These are phyloP conservation scores for Chelon auratus DNA, from an alignment of 2,797 vertebrate genomes.

Conservation along the genomic window DNA sequence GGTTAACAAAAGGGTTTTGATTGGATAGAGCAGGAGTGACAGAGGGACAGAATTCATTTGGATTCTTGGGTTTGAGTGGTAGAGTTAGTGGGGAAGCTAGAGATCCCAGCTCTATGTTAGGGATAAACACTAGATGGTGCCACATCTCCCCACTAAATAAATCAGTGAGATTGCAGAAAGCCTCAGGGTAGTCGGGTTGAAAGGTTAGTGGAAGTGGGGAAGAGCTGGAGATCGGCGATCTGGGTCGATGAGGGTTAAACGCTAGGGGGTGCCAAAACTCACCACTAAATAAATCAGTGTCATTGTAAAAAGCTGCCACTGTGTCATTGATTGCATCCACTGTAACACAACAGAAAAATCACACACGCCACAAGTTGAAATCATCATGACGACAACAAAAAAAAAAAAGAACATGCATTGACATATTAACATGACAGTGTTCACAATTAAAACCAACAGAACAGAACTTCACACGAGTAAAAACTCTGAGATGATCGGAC, in stretches of 20 bases:
- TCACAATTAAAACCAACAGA: conserved; percentile 41
- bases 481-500: conserved; percentile 19
- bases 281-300: conserved; percentile 99
- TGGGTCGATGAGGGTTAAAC: conserved; percentile 75
- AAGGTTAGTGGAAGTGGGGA: conserved; percentile 83
- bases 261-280: conserved; percentile 93
- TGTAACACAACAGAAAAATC: conserved; percentile 92
- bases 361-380: conserved; percentile 80
- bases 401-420: conserved; percentile 11
- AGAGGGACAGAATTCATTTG: conserved; percentile 57
- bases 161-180: conserved; percentile 90
- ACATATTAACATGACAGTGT: conserved; percentile 48
- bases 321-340: conserved; percentile 99
- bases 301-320: conserved; percentile 99
- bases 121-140: conserved; percentile 88
- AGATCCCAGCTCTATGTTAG: conserved; percentile 49
- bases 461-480: conserved; percentile 21
- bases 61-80: conserved; percentile 58
- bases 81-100: conserved; percentile 83
- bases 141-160: conserved; percentile 92
- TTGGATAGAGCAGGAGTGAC: conserved; percentile 49
- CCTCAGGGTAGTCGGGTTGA: conserved; percentile 63
- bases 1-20: conserved; percentile 35
- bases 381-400: conserved; percentile 34
- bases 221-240: conserved; percentile 62